Percentiles rank a stretch among this genome's conserved stretches.
These are phyloP conservation scores for Drosophila burlai DNA, from an alignment of 1,140 invertebrate species.

Conservation along the genomic window DNA sequence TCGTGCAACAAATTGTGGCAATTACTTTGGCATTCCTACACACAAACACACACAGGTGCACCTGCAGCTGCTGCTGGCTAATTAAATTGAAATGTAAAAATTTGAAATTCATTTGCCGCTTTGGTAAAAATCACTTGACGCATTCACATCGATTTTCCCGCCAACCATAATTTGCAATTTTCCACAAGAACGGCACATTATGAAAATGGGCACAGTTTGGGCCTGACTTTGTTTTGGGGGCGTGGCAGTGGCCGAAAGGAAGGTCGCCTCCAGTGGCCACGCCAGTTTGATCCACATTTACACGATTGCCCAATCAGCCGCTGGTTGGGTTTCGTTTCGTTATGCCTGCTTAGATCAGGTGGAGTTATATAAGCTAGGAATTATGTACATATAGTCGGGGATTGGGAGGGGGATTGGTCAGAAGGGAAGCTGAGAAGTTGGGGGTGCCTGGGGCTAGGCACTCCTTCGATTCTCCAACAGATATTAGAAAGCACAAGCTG, in stretches of 20 bases:
- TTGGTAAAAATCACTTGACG: slow-evolving; percentile 57
- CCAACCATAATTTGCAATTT: slow-evolving; percentile 59
- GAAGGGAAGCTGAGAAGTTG: background rate
- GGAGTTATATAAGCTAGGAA: background rate
- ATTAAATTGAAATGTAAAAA: slow-evolving; percentile 50
- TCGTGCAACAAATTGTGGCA: slow-evolving; percentile 69
- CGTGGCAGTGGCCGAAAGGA: slow-evolving; percentile 27
- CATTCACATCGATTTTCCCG: slow-evolving; percentile 29
- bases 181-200: slow-evolving; percentile 39
- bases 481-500: background rate
- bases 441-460: background rate
- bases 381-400: background rate
- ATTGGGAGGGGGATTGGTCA: background rate
- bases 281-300: slow-evolving; percentile 38
- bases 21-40: slow-evolving; percentile 63
- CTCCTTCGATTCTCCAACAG: background rate
- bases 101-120: slow-evolving; percentile 37
- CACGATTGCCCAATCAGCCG: slow-evolving; percentile 29
- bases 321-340: slow-evolving; percentile 3
- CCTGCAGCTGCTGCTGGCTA: slow-evolving; percentile 37
- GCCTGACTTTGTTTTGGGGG: slow-evolving; percentile 1
- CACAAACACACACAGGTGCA: background rate
- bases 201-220: slow-evolving; percentile 40
- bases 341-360: slow-evolving; percentile 29
- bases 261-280: slow-evolving; percentile 35